Percentiles rank a stretch among this genome's conserved stretches.
Evolutionary conservation across 2,113 vertebrate genomes (phyloP).

Genomic region (Lipophrys pholis): DNA sequence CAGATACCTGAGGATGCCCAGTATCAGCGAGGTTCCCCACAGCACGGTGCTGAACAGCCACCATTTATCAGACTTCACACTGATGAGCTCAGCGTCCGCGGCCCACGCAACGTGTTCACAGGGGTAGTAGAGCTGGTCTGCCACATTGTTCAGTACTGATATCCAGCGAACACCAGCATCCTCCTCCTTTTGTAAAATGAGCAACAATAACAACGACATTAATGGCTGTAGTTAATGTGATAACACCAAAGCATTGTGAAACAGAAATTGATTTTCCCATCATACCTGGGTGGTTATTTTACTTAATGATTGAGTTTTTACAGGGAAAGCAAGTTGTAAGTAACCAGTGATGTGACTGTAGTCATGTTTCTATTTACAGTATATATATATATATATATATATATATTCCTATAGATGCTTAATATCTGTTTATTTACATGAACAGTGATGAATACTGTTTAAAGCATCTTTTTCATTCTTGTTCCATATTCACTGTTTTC

Average conservation of each 20-base stretch:
- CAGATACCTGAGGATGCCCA: conserved; percentile 87
- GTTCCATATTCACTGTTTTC: too few relatives aligned
- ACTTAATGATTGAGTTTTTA: background rate
- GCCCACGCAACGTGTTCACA: conserved; percentile 97
- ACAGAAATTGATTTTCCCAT: too few relatives aligned
- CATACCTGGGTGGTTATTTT: too few relatives aligned
- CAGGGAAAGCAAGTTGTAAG: background rate
- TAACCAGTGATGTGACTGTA: background rate
- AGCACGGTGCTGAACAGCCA: conserved; percentile 87
- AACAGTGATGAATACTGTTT: too few relatives aligned
- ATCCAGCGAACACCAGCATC: conserved; percentile 86
- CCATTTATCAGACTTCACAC: conserved; percentile 84
- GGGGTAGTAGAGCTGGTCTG: conserved; percentile 96
- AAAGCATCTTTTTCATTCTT: too few relatives aligned
- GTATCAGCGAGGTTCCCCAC: conserved; percentile 89
- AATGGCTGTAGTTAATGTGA: background rate
- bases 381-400: too few relatives aligned
- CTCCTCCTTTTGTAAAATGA: conserved; percentile 85
- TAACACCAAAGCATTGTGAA: background rate
- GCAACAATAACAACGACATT: background rate
- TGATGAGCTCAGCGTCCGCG: conserved; percentile 85
- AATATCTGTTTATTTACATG: too few relatives aligned
- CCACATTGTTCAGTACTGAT: conserved; percentile 89
- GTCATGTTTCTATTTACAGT: background rate
- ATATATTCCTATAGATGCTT: too few relatives aligned